Conservation (phyloP, 30 jellyfish, hydroid and myxozoan genomes). For the Phacellophora camtschatica region DNA sequence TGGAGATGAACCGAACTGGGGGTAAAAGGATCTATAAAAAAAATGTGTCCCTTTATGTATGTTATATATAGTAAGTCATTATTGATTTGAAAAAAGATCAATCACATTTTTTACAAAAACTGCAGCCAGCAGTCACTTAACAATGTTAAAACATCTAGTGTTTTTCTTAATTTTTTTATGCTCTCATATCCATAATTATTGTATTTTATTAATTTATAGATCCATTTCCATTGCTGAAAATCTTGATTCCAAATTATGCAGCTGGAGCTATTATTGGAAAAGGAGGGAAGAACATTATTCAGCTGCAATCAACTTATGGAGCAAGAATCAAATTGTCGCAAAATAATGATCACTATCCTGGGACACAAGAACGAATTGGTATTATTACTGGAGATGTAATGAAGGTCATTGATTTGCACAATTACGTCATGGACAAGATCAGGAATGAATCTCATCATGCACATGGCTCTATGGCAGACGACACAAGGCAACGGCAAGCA, state of each 20-base stretch:
- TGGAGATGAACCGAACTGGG: no score
- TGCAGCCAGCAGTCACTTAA: no score
- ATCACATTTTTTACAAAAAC: no score
- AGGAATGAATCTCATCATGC: conserved; percentile 76
- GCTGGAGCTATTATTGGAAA: conserved; percentile 99
- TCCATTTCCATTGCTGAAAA: conserved; percentile 80
- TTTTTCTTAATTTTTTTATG: not conserved
- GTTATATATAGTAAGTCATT: no score
- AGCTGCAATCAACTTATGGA: conserved; percentile 87
- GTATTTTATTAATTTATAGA: conserved; percentile 25
- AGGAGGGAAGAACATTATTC: conserved; percentile 88
- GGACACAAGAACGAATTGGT: conserved; percentile 93
- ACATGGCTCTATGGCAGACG: conserved; percentile 44
- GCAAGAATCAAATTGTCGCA: conserved; percentile 95
- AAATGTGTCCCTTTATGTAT: no score
- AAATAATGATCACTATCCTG: conserved; percentile 93
- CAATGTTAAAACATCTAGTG: not conserved
- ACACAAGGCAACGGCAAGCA: conserved; percentile 58
- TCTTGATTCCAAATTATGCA: conserved; percentile 94
- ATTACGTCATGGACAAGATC: conserved; percentile 90
- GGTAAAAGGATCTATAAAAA: no score
- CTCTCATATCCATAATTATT: not conserved
- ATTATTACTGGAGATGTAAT: conserved; percentile 90
- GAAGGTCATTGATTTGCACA: conserved; percentile 89
- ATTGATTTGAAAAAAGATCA: no score